Percentiles rank a stretch among this genome's conserved stretches.
Evolutionary conservation across 2,797 vertebrate species (phyloP).

Genomic region (Xiphorhynchus erythropygius): DNA sequence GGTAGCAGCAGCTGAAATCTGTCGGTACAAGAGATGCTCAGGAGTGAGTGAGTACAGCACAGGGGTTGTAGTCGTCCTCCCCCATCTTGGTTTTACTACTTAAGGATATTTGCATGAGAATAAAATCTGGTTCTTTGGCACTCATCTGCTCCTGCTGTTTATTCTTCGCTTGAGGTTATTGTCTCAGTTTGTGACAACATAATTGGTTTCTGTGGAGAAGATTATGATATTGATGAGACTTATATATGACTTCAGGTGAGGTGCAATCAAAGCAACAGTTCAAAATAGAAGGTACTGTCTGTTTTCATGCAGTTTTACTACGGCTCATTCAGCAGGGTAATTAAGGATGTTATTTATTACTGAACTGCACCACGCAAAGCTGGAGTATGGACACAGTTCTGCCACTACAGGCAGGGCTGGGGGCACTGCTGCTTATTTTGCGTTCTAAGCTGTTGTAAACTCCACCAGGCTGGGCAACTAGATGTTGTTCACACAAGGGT

Average conservation of each 20-base stretch:
- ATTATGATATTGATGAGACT: conserved; percentile 65
- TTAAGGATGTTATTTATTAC: conserved; percentile 52
- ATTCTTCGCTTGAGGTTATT: conserved; percentile 65
- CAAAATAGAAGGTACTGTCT: conserved; percentile 19
- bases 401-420: not conserved
- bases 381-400: not conserved
- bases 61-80: conserved; percentile 1
- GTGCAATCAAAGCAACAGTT: conserved; percentile 39
- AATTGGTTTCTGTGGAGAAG: conserved; percentile 68
- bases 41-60: not conserved
- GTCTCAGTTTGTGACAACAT: conserved; percentile 63
- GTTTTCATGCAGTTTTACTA: conserved; percentile 23
- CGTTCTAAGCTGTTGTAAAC: not conserved
- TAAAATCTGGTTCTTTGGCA: conserved; percentile 53
- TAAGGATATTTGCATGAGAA: conserved; percentile 61
- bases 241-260: conserved; percentile 60
- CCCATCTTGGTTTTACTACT: conserved; percentile 47
- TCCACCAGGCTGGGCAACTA: not conserved
- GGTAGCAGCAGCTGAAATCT: not conserved
- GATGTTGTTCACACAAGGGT: not conserved
- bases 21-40: not conserved
- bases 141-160: conserved; percentile 63
- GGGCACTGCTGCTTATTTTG: not conserved
- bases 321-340: conserved; percentile 3
- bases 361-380: not conserved